Evolutionary conservation across 2,113 vertebrate species (phyloP), one percentile per base, ranked within the genome.

Genomic region (Grallaria varia): DNA sequence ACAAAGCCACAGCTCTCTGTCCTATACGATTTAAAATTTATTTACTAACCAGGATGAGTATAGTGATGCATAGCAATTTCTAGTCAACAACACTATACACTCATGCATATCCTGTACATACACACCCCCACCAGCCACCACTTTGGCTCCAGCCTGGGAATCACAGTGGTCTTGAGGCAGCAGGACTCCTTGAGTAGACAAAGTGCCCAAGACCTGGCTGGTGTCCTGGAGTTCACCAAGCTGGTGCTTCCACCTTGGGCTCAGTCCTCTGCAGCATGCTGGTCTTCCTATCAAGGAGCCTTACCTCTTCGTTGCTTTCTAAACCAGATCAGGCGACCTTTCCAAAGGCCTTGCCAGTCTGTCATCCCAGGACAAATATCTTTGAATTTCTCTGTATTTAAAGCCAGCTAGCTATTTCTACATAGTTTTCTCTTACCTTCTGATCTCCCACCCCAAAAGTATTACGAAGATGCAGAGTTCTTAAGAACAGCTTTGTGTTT

Each of bases 71-170:
- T 30, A 73, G 14, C 21, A 64, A 13, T 60, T 86, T 53, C 24
- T 80, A 23, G 45, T 66, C 19, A 35, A 53, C 16, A 69, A 5
- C 31, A 28, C 14, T 31, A 8, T 23, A 22, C 12, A 9, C 4
- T 53, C 3, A 2, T 14, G 10, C 16, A 12, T 5, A 0, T 45
- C 47, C 22, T 30, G 5, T 12, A 17, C 15, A 75, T 44, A 14
- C 9, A 14, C 13, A 45, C 0, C 3, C 18, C 8, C 31, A 42
- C 3, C 20, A 58, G n/a, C 12, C 31, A 23, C 4, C 0, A 0
- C 21, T 49, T 52, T 0, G 0, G 6, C 27, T 62, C 68, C 69
- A 39, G 0, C 31, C 6, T 10, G 20, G 62, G 7, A 0, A 0
- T 7, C 53, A 8, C 0, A 0, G 5, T 2, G 2, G 44, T 9